Conservation (phyloP, 2,113 vertebrate species). For the Micronycteris hirsuta region DNA sequence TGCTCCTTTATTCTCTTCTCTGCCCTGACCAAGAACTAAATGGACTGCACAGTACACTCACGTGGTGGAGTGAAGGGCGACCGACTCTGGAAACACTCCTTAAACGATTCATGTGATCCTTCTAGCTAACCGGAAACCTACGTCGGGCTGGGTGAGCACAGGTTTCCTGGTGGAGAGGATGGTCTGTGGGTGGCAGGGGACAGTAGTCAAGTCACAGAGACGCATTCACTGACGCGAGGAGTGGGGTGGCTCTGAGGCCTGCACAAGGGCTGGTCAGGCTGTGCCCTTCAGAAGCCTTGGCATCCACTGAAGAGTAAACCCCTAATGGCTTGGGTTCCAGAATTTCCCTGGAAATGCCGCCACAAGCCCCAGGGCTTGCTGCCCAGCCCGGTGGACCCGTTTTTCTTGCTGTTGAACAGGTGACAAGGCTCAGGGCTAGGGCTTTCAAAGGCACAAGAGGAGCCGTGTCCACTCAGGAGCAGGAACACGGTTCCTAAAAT, state of each 20-base stretch:
- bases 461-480: too few species aligned
- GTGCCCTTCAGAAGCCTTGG: background rate
- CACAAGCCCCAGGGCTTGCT: background rate
- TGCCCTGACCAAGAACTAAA: background rate
- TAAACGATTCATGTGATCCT: fast-evolving
- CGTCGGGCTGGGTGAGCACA: background rate
- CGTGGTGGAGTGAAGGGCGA: background rate
- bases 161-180: background rate
- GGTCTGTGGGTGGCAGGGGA: background rate
- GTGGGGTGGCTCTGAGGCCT: background rate
- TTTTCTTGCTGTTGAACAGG: background rate
- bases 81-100: background rate
- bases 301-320: background rate
- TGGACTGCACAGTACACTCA: too few species aligned
- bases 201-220: too few species aligned
- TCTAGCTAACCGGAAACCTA: background rate
- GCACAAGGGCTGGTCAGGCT: background rate
- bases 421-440: background rate
- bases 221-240: fast-evolving
- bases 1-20: background rate
- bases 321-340: background rate
- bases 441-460: background rate
- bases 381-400: background rate
- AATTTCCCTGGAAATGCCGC: conserved; percentile 65
- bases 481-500: background rate